Conservation (phyloP, 2,888 invertebrate genomes). For the Sialis fuliginosa region DNA sequence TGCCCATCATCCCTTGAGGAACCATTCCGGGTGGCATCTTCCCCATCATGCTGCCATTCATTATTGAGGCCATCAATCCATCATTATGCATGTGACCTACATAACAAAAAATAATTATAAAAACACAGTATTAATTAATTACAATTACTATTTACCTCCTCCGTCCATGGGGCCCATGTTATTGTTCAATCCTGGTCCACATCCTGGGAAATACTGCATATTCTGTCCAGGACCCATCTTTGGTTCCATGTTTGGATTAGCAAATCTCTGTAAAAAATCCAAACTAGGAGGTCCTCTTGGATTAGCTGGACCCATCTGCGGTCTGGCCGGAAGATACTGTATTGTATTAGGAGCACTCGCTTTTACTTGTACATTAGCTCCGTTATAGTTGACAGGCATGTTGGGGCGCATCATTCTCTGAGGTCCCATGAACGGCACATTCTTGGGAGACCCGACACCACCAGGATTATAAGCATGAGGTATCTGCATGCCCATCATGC, state of each 20-base stretch:
- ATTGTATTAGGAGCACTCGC: conserved; percentile 95
- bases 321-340: conserved; percentile 89
- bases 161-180: conserved; percentile 25
- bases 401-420: conserved; percentile 45
- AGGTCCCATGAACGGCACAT: conserved; percentile 21
- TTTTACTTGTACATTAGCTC: conserved; percentile 82
- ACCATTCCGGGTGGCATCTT: conserved; percentile 24
- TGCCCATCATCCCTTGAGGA: conserved; percentile 22
- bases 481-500: conserved; percentile 19
- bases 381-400: conserved; percentile 47
- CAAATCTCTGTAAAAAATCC: conserved; percentile 76
- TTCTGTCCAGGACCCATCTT: conserved; percentile 48
- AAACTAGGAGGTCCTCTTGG: conserved; percentile 73
- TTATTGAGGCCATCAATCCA: conserved; percentile 22
- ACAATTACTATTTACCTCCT: conserved; percentile 6
- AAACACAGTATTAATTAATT: conserved; percentile 14
- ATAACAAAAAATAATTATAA: too few species aligned
- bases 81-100: conserved; percentile 16
- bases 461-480: conserved; percentile 22
- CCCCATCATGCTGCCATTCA: conserved; percentile 24
- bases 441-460: conserved; percentile 32
- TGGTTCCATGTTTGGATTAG: conserved; percentile 59
- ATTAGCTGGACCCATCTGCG: conserved; percentile 56
- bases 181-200: conserved; percentile 32
- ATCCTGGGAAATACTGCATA: conserved; percentile 57